Base-by-base conservation (phyloP, 2,113 vertebrate genomes). In the Mellivora capensis region DNA sequence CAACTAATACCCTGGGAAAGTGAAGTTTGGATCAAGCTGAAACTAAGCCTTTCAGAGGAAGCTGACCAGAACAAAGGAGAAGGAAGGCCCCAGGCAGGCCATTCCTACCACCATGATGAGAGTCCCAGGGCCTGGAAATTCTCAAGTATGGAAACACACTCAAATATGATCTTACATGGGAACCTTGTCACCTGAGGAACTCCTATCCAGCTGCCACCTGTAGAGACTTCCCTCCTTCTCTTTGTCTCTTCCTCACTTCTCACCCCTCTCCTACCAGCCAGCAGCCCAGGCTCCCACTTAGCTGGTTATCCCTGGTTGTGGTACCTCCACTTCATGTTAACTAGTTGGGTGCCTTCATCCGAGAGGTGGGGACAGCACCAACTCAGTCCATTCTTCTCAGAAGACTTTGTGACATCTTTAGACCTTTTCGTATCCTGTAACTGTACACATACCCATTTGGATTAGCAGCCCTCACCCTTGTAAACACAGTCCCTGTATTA, bases 301-400 rank as follows among this genome's bases (percentile, higher is more conserved):
- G 29, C n/a, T 10, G 42, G 10, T 34, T 27, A 2, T 37, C 52
- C 17, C 3, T 80, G 52, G 7, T 4, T 18, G 29, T 25, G 57
- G 3, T 8, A 12, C 21, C 21, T 72, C n/a, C 27, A 7, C 2
- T 11, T n/a, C 7, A 0, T 2, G 44, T 44, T 39, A 4, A 2
- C 20, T 13, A 61, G 42, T 18, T 9, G 27, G 10, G 13, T 31
- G 44, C 74, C 76, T 87, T 74, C 44, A 4, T 14, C 57, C 0
- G 34, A 21, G 42, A 79, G 42, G 17, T 0, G 8, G 42, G 52
- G 52, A 34, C 0, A 21, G n/a, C 8, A 31, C 31, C 11, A 39
- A 12, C 27, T 69, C 47, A 21, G 49, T 4, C n/a, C 39, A 9
- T 11, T 8, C 0, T 34, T 54, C 61, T 79, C 3, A 3, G 6